These are phyloP conservation scores for Saiga tatarica DNA, from an alignment of 2,113 vertebrate genomes.

Conservation along the genomic window DNA sequence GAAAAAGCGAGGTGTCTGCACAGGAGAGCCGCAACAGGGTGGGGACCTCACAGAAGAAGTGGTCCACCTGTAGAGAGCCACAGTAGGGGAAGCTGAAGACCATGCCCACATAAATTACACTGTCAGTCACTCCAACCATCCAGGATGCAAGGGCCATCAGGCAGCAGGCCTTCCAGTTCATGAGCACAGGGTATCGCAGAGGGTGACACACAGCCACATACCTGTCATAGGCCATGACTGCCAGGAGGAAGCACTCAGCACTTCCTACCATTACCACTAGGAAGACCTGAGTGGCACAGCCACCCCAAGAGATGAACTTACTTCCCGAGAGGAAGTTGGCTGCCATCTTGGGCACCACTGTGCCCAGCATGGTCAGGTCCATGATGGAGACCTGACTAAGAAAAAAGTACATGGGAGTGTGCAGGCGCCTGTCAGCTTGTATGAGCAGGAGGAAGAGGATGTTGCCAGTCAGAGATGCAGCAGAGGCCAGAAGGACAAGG, in stretches of 20 bases:
- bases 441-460: constrained; percentile 25
- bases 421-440: neutral
- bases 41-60: constrained; percentile 44
- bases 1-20: constrained; percentile 2
- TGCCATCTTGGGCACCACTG: constrained; percentile 37
- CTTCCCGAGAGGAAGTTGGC: neutral
- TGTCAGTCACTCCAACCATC: neutral
- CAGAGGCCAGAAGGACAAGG: constrained; percentile 3
- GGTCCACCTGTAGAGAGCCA: neutral
- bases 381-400: constrained; percentile 44
- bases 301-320: neutral
- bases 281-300: neutral
- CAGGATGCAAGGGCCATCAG: neutral
- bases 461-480: neutral
- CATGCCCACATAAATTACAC: neutral
- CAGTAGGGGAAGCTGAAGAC: constrained; percentile 31
- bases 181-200: neutral
- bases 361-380: constrained; percentile 11
- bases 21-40: constrained; percentile 32
- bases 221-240: constrained; percentile 42
- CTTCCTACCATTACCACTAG: neutral
- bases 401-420: constrained; percentile 35
- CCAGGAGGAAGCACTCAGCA: constrained; percentile 35
- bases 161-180: neutral
- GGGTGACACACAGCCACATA: neutral